phyloP scores from a whole-genome alignment of 2,888 invertebrate genomes.

The Agonopterix heracliana region DNA sequence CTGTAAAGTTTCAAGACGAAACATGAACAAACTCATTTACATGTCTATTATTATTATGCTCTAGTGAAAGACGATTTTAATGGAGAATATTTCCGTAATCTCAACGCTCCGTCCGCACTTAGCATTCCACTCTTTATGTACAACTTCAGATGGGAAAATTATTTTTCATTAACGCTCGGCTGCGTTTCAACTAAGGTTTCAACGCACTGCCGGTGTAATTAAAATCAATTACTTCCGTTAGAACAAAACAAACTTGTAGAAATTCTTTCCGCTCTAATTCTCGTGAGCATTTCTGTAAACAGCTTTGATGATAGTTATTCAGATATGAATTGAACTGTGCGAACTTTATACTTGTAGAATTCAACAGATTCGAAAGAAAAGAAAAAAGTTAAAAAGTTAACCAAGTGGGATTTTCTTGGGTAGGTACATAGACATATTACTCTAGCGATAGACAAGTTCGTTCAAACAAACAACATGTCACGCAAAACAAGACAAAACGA shows the following conservation, averaged over 20 bases:
- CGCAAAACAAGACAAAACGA: too few relatives aligned
- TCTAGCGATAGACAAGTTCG: too few relatives aligned
- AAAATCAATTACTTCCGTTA: constrained; percentile 63
- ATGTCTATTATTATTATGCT: not conserved
- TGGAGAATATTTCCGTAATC: constrained; percentile 40
- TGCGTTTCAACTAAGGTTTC: constrained; percentile 48
- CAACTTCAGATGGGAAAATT: constrained; percentile 57
- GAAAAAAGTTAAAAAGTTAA: too few relatives aligned
- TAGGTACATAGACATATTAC: too few relatives aligned
- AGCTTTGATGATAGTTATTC: constrained; percentile 22
- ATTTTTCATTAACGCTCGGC: constrained; percentile 65
- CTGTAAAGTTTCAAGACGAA: too few relatives aligned
- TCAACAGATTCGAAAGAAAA: too few relatives aligned
- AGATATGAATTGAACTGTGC: not conserved
- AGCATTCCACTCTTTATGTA: constrained; percentile 39
- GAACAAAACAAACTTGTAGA: constrained; percentile 47
- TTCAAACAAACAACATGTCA: too few relatives aligned
- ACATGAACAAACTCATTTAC: not conserved
- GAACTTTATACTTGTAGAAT: too few relatives aligned
- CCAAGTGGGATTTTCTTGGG: too few relatives aligned
- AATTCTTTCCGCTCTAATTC: constrained; percentile 34
- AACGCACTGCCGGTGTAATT: constrained; percentile 55
- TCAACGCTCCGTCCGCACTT: constrained; percentile 22
- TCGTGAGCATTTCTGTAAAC: constrained; percentile 33
- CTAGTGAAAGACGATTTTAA: constrained; percentile 35